Base-by-base conservation (phyloP, 2,797 vertebrate genomes). In the Taeniopygia guttata region DNA sequence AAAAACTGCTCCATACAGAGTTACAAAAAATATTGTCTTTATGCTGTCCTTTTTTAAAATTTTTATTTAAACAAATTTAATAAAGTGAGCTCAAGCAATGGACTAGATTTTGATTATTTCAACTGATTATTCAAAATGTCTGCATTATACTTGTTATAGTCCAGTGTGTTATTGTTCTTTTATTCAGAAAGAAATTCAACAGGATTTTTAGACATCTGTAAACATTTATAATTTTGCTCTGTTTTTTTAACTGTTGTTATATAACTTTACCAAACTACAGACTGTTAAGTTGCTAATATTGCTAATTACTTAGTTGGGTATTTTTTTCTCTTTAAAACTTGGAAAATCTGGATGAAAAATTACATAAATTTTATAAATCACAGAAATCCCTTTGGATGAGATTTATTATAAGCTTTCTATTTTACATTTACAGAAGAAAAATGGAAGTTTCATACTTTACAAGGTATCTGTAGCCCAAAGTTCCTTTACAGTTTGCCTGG, bases 31-130 rank as follows among this genome's bases (percentile, higher is more conserved):
- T 6, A 16, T 64, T 84, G 43, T 55, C 40, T 16, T 69, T 89
- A 56, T 0, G 3, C 22, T 72, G 22, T 77, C 29, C 16, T 38
- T 30, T 22, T 29, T 1, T 3, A n/a, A 48, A 67, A 29, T 10
- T 27, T 62, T 29, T 56, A 73, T 80, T 75, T 18, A 11, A 81
- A 60, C 5, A 36, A 68, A 70, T 75, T 25, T 87, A 87, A 94
- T 94, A 93, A 95, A 88, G 72, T 87, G 87, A 92, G 60, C 45
- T 82, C 84, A 89, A 89, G 21, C 29, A 64, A 3, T 49, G 22
- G 59, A 64, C 48, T 79, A 84, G 32, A 42, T 87, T 20, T 79
- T 63, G 29, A 36, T 95, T 84, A 67, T 94, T 94, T 51, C 9
- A 55, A 2, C 45, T 62, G 54, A 62, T 75, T 76, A 20, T 60